Percentiles rank a stretch among this genome's conserved stretches.
These are phyloP conservation scores for Lysandra coridon DNA, from an alignment of 2,888 invertebrate species.

Conservation along the genomic window DNA sequence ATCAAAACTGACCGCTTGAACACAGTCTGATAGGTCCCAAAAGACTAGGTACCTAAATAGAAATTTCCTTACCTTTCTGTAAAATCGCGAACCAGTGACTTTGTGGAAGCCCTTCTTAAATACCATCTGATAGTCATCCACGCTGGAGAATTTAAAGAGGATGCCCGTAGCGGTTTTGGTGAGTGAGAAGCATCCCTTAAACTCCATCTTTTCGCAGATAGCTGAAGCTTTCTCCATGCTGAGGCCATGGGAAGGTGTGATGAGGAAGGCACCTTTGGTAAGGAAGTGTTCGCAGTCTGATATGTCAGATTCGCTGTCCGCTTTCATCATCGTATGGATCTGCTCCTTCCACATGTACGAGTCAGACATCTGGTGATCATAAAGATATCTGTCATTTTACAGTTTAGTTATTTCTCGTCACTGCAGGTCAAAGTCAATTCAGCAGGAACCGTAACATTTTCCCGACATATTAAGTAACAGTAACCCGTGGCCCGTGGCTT, in stretches of 20 bases:
- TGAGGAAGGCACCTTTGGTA: slow-evolving; percentile 90
- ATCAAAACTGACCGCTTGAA: too few relatives aligned
- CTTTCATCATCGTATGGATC: slow-evolving; percentile 81
- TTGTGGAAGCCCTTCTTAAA: slow-evolving; percentile 93
- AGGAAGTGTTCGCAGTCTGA: slow-evolving; percentile 88
- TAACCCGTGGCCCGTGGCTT: too few relatives aligned
- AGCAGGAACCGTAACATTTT: too few relatives aligned
- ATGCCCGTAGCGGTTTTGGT: slow-evolving; percentile 94
- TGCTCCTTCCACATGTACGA: slow-evolving; percentile 78
- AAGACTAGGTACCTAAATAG: background rate
- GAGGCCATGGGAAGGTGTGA: slow-evolving; percentile 92
- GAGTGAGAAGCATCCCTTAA: slow-evolving; percentile 91
- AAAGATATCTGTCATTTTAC: background rate
- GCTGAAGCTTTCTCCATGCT: slow-evolving; percentile 92
- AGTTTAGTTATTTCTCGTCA: background rate
- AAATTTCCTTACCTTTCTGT: slow-evolving; percentile 85
- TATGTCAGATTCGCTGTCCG: slow-evolving; percentile 90
- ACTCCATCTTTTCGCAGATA: slow-evolving; percentile 94
- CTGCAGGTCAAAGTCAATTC: too few relatives aligned
- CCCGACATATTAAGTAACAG: too few relatives aligned
- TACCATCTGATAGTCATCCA: slow-evolving; percentile 92
- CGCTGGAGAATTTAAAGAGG: slow-evolving; percentile 92
- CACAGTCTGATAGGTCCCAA: background rate
- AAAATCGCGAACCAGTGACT: slow-evolving; percentile 91
- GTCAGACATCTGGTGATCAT: slow-evolving; percentile 67